Conservation (phyloP, 2,797 vertebrate genomes). For the Premnoplex brunnescens region DNA sequence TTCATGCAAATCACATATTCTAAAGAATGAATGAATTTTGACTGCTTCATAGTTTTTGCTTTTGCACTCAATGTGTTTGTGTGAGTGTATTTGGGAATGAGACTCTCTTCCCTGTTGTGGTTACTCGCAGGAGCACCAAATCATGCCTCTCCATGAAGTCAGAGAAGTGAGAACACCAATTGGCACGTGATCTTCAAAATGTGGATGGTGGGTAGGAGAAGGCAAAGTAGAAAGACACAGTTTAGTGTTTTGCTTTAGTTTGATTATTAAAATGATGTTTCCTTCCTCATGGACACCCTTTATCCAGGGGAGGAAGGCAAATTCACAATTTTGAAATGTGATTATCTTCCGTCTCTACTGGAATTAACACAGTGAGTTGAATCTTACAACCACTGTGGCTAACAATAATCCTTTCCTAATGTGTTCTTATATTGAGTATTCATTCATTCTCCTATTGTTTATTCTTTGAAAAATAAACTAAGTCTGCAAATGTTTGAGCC, state of each 20-base stretch:
- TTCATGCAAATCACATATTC: background rate
- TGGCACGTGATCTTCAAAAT: background rate
- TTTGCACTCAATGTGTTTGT: background rate
- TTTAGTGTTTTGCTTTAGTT: background rate
- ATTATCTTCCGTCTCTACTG: background rate
- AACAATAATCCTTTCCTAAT: background rate
- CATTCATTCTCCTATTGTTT: conserved; percentile 24
- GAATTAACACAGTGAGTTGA: background rate
- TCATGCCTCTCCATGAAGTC: background rate
- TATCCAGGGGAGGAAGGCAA: background rate
- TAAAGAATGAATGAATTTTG: background rate
- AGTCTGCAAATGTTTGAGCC: conserved; percentile 48
- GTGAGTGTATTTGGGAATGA: background rate
- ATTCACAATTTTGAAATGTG: background rate
- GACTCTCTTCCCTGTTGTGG: background rate
- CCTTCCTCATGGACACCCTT: background rate
- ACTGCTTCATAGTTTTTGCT: background rate
- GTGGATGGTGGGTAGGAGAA: background rate
- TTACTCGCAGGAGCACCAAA: background rate
- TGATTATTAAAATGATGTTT: background rate
- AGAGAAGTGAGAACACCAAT: background rate
- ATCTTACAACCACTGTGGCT: background rate
- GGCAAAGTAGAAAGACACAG: rapidly evolving
- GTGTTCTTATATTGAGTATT: background rate
- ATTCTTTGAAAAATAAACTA: conserved; percentile 68